A percentile compares a stretch with the other conserved stretches of the same genome.
phyloP scores from a whole-genome alignment of 2,113 vertebrate species.

The Syngnathus floridae region DNA sequence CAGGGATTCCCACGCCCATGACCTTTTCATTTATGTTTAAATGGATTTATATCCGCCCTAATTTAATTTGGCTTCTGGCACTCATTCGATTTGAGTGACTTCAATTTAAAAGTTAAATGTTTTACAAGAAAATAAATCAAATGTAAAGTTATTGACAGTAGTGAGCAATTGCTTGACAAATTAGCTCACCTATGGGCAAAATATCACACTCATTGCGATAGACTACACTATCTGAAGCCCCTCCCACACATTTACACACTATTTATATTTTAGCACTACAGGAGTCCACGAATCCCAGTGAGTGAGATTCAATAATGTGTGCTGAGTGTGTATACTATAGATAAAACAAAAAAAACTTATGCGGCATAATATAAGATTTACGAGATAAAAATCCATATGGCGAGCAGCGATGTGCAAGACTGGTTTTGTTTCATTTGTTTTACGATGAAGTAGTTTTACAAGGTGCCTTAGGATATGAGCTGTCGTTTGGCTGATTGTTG shows the following conservation, averaged over 20 bases:
- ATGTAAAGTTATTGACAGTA: neutral
- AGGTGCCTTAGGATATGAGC: neutral
- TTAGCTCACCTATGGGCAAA: slow-evolving; percentile 29
- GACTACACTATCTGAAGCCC: slow-evolving; percentile 19
- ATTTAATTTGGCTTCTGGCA: slow-evolving; percentile 12
- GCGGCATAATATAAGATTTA: slow-evolving; percentile 35
- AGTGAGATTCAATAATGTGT: slow-evolving; percentile 44
- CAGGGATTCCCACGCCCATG: neutral
- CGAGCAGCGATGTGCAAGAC: neutral
- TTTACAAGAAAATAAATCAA: neutral
- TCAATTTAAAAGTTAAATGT: neutral
- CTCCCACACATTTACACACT: slow-evolving; percentile 6
- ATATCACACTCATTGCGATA: slow-evolving; percentile 37
- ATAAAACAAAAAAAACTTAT: slow-evolving; percentile 32
- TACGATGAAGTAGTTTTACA: neutral
- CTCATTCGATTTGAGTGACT: slow-evolving; percentile 15
- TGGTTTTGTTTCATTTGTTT: neutral
- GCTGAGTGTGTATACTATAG: slow-evolving; percentile 29
- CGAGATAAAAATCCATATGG: slow-evolving; percentile 29
- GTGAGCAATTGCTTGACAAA: slow-evolving; percentile 35
- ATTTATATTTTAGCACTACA: slow-evolving; percentile 27
- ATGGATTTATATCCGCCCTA: slow-evolving; percentile 16
- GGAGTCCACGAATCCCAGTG: slow-evolving; percentile 24
- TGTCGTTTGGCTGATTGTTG: too few relatives aligned
- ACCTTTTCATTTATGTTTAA: slow-evolving; percentile 6